Percentiles rank a stretch among this genome's conserved stretches.
These are phyloP conservation scores for Disparrhopalites patrizii DNA, from an alignment of 2,888 invertebrate genomes.

Conservation along the genomic window DNA sequence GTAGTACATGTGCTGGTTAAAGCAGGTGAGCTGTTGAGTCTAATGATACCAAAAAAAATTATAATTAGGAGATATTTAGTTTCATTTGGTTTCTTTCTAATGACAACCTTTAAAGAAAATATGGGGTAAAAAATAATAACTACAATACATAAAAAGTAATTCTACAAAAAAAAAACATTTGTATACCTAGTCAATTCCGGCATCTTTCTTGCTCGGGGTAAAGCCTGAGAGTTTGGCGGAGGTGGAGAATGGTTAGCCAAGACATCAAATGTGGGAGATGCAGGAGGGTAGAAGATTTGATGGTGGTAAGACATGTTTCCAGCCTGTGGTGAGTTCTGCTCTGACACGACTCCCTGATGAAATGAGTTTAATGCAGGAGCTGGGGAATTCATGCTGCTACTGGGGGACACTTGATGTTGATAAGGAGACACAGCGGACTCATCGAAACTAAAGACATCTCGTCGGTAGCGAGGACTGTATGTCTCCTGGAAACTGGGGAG, in stretches of 20 bases:
- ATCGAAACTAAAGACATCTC: constrained; percentile 48
- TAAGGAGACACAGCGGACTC: constrained; percentile 46
- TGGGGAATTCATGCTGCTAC: constrained; percentile 23
- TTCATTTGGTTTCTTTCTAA: too few relatives aligned
- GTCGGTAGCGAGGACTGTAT: constrained; percentile 68
- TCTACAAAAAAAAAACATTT: not conserved
- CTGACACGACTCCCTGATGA: constrained; percentile 43
- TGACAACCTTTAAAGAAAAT: too few relatives aligned
- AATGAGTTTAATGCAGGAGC: constrained; percentile 34
- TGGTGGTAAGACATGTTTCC: constrained; percentile 26
- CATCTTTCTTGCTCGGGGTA: constrained; percentile 5
- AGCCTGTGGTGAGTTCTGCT: constrained; percentile 26
- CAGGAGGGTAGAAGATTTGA: constrained; percentile 55
- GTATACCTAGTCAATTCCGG: constrained; percentile 19
- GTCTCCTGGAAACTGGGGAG: constrained; percentile 66
- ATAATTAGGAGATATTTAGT: not conserved
- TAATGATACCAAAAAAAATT: not conserved
- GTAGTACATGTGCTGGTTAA: constrained; percentile 17
- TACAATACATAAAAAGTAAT: too few relatives aligned
- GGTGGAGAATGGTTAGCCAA: constrained; percentile 22
- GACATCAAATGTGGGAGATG: constrained; percentile 31
- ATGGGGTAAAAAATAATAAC: too few relatives aligned
- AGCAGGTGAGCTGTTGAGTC: not conserved
- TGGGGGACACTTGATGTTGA: constrained; percentile 35
- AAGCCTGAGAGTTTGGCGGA: not conserved